Base-by-base conservation (phyloP, 2,888 invertebrate species). In the Digitonthophagus gazella region DNA sequence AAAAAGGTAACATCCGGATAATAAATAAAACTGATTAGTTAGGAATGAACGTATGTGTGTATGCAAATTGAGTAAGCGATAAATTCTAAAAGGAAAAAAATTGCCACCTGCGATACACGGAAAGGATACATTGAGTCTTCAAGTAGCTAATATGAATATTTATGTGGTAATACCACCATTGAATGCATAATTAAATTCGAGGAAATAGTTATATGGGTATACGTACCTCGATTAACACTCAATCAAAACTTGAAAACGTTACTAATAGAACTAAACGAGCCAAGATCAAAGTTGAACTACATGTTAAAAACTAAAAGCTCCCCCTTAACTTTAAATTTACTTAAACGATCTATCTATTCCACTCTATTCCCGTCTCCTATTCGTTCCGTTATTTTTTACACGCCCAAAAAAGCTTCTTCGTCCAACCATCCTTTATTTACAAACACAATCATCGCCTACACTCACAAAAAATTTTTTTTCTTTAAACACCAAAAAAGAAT, bases 401-500 rank as follows among this genome's bases (percentile, higher is more conserved):
- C 28, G 28, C 28, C 28, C n/a, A n/a, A n/a, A n/a, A n/a, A n/a
- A n/a, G n/a, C n/a, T n/a, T 44, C 28, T 11, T 8, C 28, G 8
- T 11, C 28, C 1, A 44, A 44, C 28, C 28, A 44, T 44, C 28
- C 16, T 16, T 19, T 64, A 67, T 69, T 69, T 69, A 69, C 67
- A 69, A 69, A 69, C 65, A 69, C 15, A 28, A 69, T 69, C 64
- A 69, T 69, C 69, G 63, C 20, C 28, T 28, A 64, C 56, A 19
- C 66, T 55, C 16, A 22, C 20, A 66, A 14, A 54, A 58, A 28
- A n/a, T n/a, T n/a, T n/a, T n/a, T n/a, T n/a, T n/a, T n/a, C n/a
- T n/a, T n/a, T 2, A 18, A n/a, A 44, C 19, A 63, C 19, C 63
- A 19, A 69, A 57, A 69, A 69, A 67, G 66, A 64, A 57, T 54